Base-by-base conservation (phyloP, 53 echinoderm and acorn worm genomes). In the Temnopleurus reevesii region DNA sequence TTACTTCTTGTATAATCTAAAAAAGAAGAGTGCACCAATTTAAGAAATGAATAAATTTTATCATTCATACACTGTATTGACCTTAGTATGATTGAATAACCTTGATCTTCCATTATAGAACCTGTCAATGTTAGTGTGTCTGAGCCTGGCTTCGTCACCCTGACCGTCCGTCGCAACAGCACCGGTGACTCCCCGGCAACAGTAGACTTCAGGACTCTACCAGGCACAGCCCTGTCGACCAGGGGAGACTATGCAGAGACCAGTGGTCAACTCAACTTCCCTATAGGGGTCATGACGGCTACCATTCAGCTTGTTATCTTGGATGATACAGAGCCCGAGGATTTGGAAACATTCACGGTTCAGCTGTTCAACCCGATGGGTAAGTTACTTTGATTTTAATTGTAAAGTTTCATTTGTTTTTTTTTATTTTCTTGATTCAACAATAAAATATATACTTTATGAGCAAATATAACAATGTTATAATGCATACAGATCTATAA, bases 311-410 rank as follows among this genome's bases (percentile, higher is more conserved):
- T 99, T 21, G 35, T 66, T 25, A 92, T 94, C 44, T 53, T 92
- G 47, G 93, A 96, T 18, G 99, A 99, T 76, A 46, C 82, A 8
- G 77, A 77, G 25, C 99, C 99, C 5, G 99, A 99, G 83, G 90
- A 89, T 51, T 89, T 77, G 26, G 99, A 99, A 77, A 77, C 81
- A 21, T 99, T 99, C 66, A 87, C 81, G 18, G 93, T 99, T 10
- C 91, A 99, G 85, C 90, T 99, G 10, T 93, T 76, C 76, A 94
- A 99, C 44, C 92, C 99, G 30, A 58, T 96, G 5, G 99, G 99
- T 99, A 55, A 97, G 90, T 7, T 1, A 17, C 25, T 13, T 19
- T 55, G 8, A 12, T 55, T n/a, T 55, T n/a, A n/a, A 56, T 19
- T 56, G 56, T 24, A 7, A 24, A 56, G 15, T 15, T 49, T 49